Conservation (phyloP, 92 coral and sea anemone genomes). For the Pocillopora grandis region DNA sequence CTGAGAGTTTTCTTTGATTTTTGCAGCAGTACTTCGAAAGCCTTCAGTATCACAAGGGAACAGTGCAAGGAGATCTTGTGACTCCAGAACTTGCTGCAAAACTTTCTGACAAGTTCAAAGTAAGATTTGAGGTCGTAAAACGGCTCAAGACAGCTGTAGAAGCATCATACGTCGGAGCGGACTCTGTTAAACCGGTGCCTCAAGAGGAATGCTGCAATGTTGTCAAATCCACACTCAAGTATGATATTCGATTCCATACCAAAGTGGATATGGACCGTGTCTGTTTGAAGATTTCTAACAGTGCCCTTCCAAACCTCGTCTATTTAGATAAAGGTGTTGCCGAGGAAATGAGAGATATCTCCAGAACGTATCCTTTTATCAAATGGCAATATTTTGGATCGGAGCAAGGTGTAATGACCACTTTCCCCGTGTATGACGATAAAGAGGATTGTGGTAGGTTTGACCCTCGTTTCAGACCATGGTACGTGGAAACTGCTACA, state of each 20-base stretch:
- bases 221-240: slow-evolving; percentile 3
- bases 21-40: slow-evolving; percentile 35
- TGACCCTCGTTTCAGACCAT: slow-evolving; percentile 67
- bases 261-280: slow-evolving; percentile 28
- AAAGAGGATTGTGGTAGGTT: slow-evolving; percentile 39
- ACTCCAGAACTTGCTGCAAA: slow-evolving; percentile 16
- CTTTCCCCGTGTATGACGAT: slow-evolving; percentile 49
- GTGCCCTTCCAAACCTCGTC: slow-evolving; percentile 25
- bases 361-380: slow-evolving; percentile 37
- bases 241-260: slow-evolving; percentile 43
- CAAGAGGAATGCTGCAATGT: slow-evolving; percentile 54
- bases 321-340: slow-evolving; percentile 26
- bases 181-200: not conserved
- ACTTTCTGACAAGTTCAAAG: slow-evolving; percentile 51
- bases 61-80: slow-evolving; percentile 32
- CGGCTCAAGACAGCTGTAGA: slow-evolving; percentile 58
- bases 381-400: slow-evolving; percentile 81
- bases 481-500: slow-evolving; percentile 62
- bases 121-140: slow-evolving; percentile 38
- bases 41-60: slow-evolving; percentile 29
- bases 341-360: slow-evolving; percentile 49
- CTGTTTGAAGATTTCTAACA: slow-evolving; percentile 46
- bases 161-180: slow-evolving; percentile 33
- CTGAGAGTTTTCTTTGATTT: no score
- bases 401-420: slow-evolving; percentile 52